Base-by-base conservation (phyloP, 2,797 vertebrate genomes). In the Psittacula echo region DNA sequence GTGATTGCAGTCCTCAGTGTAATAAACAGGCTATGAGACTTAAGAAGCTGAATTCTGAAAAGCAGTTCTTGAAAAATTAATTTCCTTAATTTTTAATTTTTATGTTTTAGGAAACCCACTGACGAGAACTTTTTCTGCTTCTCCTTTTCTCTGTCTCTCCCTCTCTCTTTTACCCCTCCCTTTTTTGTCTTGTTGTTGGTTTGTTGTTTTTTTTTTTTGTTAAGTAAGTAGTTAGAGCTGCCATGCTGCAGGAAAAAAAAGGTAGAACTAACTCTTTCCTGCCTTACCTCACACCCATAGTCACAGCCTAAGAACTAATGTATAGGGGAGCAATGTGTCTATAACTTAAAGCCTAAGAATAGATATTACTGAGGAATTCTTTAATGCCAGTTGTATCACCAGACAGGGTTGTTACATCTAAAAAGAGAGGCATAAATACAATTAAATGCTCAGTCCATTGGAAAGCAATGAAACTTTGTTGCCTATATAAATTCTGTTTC, bases 31-130 rank as follows among this genome's bases (percentile, higher is more conserved):
- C 74, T 95, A 20, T 50, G 93, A 91, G 85, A 91, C 72, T 96
- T 97, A 71, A 90, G 95, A 96, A 94, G 41, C 60, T 19, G 70
- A 94, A 90, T 95, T 96, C 83, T 96, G 93, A 96, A 96, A 95
- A 85, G 29, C 24, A 67, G 32, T 90, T 97, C 64, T 97, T 96
- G 58, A 98, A 98, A 97, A 94, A 96, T 91, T 88, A 48, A 97
- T 96, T 95, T 95, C 71, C 54, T 97, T 95, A 32, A 86, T 96
- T 96, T 96, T 97, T 94, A 94, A 96, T 95, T 95, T 97, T 96
- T 93, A 48, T 89, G 51, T 90, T 96, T 83, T 91, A 92, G 77
- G 86, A 96, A 90, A 75, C 30, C 41, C 0, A 6, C 71, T 93
- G 64, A 79, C 18, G 18, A 89, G 58, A 86, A 71, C 21, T 83